These are phyloP conservation scores for Sinopyrophorus schimmeli DNA, from an alignment of 2,888 invertebrate genomes.

Conservation along the genomic window DNA sequence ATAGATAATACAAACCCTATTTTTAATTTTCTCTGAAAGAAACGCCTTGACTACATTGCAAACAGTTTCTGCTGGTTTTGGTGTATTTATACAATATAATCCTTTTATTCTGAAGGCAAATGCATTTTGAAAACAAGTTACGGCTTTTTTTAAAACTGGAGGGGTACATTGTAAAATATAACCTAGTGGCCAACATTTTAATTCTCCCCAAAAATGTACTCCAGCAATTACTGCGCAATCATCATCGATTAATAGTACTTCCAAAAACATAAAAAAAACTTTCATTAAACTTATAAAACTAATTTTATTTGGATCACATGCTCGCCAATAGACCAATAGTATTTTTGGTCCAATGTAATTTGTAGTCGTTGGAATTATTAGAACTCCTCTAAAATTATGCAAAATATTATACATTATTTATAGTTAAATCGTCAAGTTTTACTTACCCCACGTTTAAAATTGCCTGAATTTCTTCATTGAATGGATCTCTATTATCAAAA, in stretches of 20 bases:
- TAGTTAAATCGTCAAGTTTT: not conserved
- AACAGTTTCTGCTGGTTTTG: slow-evolving; percentile 5
- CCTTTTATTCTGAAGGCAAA: slow-evolving; percentile 62
- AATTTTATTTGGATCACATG: slow-evolving; percentile 1
- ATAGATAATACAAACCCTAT: slow-evolving; percentile 33
- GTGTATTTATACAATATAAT: slow-evolving; percentile 49
- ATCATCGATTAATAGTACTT: slow-evolving; percentile 62
- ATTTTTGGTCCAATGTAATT: slow-evolving; percentile 2
- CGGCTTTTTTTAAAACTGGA: slow-evolving; percentile 59
- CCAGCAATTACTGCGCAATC: slow-evolving; percentile 61
- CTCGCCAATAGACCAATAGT: not conserved
- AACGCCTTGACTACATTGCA: slow-evolving; percentile 15
- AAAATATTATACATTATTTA: too few species aligned
- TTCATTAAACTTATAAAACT: slow-evolving; percentile 49
- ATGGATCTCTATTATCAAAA: slow-evolving; percentile 58
- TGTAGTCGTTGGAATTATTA: not conserved
- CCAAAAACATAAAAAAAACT: slow-evolving; percentile 59
- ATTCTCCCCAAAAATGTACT: slow-evolving; percentile 55
- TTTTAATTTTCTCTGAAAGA: slow-evolving; percentile 2
- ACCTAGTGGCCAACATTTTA: not conserved
- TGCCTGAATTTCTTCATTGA: slow-evolving; percentile 40
- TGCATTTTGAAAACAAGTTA: slow-evolving; percentile 50
- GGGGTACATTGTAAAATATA: slow-evolving; percentile 56
- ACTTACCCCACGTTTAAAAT: slow-evolving; percentile 53
- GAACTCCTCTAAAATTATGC: not conserved